phyloP scores from a whole-genome alignment of 2,113 vertebrate species.

The Cromileptes altivelis region DNA sequence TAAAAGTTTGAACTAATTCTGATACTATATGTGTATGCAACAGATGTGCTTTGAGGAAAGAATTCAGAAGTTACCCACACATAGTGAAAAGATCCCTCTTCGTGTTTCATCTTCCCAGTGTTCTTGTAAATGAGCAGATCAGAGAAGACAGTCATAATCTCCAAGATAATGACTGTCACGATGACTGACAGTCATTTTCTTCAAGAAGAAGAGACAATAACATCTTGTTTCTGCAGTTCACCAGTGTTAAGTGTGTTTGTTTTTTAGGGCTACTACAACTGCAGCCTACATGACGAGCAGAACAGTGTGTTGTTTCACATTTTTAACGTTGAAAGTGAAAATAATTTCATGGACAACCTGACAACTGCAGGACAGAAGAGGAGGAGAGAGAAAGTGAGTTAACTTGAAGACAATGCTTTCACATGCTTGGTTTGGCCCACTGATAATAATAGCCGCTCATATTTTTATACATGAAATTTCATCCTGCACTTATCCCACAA shows the following conservation, averaged over 20 bases:
- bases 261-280: background rate
- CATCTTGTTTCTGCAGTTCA: conserved; percentile 9
- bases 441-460: background rate
- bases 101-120: background rate
- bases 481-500: background rate
- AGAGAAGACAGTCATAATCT: conserved; percentile 21
- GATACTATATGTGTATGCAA: background rate
- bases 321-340: background rate
- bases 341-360: background rate
- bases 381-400: background rate
- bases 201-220: background rate
- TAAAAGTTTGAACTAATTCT: background rate
- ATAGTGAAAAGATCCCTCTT: background rate
- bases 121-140: conserved; percentile 10
- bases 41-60: background rate
- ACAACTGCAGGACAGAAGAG: background rate
- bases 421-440: background rate
- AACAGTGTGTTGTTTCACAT: background rate
- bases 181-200: conserved; percentile 18
- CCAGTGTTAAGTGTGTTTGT: background rate
- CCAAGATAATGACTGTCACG: conserved; percentile 8
- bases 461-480: conserved; percentile 4
- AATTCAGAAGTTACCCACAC: background rate
- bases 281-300: background rate
- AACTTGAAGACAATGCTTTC: background rate